Percentiles rank a stretch among this genome's conserved stretches.
Evolutionary conservation across 2,797 vertebrate species (phyloP).

Genomic region (Sitta carolinensis): DNA sequence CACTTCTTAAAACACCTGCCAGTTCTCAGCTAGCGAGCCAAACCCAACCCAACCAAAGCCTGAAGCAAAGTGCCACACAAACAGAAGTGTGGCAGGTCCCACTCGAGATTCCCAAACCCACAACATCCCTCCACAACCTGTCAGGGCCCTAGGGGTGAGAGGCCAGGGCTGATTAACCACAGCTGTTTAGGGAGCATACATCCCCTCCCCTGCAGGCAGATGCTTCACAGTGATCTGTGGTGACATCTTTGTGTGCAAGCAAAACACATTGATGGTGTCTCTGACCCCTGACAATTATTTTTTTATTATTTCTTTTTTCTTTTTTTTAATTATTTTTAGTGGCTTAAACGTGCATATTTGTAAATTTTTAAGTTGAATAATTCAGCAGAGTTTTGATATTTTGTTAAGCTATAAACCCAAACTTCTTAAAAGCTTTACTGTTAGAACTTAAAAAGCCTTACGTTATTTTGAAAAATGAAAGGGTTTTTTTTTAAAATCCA

Average conservation of each 20-base stretch:
- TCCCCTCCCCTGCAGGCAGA: background rate
- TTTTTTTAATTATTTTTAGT: background rate
- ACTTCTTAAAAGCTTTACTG: background rate
- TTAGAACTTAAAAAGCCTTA: no score
- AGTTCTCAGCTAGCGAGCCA: background rate
- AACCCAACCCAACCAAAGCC: background rate
- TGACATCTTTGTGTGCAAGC: background rate
- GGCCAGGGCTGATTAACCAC: background rate
- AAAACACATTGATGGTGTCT: background rate
- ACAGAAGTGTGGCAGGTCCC: fast-evolving
- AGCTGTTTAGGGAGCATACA: background rate
- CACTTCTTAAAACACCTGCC: background rate
- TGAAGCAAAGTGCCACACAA: background rate
- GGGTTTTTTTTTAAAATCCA: background rate
- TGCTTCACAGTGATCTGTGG: background rate
- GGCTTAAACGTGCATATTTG: background rate
- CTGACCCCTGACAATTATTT: no score
- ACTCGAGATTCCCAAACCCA: background rate
- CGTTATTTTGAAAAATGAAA: background rate
- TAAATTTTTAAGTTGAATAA: background rate
- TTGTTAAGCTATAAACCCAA: background rate
- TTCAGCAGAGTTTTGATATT: background rate
- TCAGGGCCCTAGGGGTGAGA: background rate
- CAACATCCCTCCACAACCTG: background rate
- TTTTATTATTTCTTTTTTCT: background rate